A percentile compares a stretch with the other conserved stretches of the same genome.
These are phyloP conservation scores for Hipparchia sbordonii DNA, from an alignment of 2,888 invertebrate genomes.

Conservation along the genomic window DNA sequence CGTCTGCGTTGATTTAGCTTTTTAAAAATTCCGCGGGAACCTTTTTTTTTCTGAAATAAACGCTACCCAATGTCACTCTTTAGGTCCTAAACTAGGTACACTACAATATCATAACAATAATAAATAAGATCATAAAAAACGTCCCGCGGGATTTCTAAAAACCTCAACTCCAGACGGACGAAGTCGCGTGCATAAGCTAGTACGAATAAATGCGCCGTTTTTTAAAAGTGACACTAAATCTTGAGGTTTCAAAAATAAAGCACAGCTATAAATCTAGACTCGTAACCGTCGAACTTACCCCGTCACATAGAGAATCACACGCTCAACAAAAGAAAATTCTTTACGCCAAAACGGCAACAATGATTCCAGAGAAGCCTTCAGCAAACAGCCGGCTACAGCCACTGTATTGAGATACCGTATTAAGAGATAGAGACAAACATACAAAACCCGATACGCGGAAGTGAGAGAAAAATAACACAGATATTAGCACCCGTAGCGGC, in stretches of 20 bases:
- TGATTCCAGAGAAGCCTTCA: slow-evolving; percentile 66
- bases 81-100: no score
- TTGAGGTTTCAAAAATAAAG: slow-evolving; percentile 10
- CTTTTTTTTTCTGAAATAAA: no score
- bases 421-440: slow-evolving; percentile 52
- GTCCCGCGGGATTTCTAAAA: no score
- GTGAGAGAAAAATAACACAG: slow-evolving; percentile 43
- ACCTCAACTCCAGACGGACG: no score
- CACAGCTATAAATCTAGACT: slow-evolving; percentile 9
- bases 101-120: no score
- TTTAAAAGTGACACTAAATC: slow-evolving; percentile 1
- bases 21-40: no score
- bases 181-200: no score
- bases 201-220: neutral
- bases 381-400: slow-evolving; percentile 61
- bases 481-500: slow-evolving; percentile 50
- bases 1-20: no score
- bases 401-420: slow-evolving; percentile 61
- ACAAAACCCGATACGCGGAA: slow-evolving; percentile 39
- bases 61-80: no score
- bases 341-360: slow-evolving; percentile 66
- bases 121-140: no score
- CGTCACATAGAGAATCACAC: slow-evolving; percentile 38
- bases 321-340: slow-evolving; percentile 47
- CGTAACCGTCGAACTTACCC: slow-evolving; percentile 26